Evolutionary conservation across 2,797 vertebrate genomes (phyloP), one percentile per base, ranked within the genome.

Genomic region (Cynopterus sphinx): DNA sequence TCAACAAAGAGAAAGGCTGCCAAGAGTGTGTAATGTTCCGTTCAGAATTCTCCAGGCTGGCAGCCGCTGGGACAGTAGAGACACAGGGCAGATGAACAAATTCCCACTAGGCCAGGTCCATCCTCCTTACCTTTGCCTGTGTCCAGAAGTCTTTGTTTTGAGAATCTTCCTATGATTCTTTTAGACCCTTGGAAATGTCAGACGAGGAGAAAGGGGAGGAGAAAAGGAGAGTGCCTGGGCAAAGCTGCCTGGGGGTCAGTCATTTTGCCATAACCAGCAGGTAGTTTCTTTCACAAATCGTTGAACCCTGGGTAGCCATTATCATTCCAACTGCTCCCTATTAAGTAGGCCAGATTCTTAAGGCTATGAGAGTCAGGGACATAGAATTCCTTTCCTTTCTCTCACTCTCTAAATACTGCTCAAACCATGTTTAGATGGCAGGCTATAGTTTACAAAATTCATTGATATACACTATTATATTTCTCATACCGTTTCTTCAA

Each of bases 1-100:
- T 94, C 90, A 57, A 96, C 97, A 95, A 95, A 96, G 95, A 81
- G 92, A 70, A 43, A 17, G 59, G 88, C 96, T 97, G 97, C 95
- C 90, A 77, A 81, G 92, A 78, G 90, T 8, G 36, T 70, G 82
- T 57, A 36, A 39, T 36, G 71, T 79, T 93, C 71, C 2, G 3
- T 90, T 79, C 84, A 21, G 87, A 78, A 65, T 36, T 41, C 77
- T 57, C 51, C 61, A 33, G 86, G 57, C 92, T 87, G 82, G 85
- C 96, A 68, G 91, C 9, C 0, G 57, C 59, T 0, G 2, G 71
- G 59, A 39, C 43, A 4, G 83, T 0, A 9, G 84, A 75, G 39
- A 74, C 67, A 12, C 6, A 3, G 86, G 90, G 86, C 53, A 9
- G 65, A 79, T 31, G 94, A 43, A 84, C 43, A 24, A 16, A 5